Evolutionary conservation across 2,113 vertebrate genomes (phyloP).

Genomic region (Budorcas taxicolor): DNA sequence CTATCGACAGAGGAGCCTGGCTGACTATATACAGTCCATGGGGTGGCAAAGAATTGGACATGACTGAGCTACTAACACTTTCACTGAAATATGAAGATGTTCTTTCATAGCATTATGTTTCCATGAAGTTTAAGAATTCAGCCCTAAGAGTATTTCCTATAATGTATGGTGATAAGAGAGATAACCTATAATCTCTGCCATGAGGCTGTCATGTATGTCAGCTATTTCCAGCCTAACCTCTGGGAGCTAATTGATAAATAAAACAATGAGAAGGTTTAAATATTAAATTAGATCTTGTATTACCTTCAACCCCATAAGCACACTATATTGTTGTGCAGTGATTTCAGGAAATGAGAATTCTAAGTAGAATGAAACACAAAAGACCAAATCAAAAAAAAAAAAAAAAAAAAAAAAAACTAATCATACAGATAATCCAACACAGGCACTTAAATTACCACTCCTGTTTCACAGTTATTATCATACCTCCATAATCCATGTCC

Average conservation of each 20-base stretch:
- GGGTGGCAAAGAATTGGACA: not conserved
- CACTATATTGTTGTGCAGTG: slow-evolving; percentile 42
- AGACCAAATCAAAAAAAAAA: slow-evolving; percentile 24
- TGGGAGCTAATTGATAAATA: slow-evolving; percentile 64
- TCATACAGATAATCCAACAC: slow-evolving; percentile 67
- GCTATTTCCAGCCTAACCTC: slow-evolving; percentile 28
- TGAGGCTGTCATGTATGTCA: not conserved
- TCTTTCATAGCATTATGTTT: not conserved
- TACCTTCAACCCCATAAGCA: slow-evolving; percentile 50
- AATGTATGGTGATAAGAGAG: not conserved
- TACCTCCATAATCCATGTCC: slow-evolving; percentile 69
- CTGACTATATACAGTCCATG: not conserved
- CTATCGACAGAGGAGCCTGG: not conserved
- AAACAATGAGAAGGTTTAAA: slow-evolving; percentile 58
- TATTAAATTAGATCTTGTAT: slow-evolving; percentile 64
- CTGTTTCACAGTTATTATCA: slow-evolving; percentile 68
- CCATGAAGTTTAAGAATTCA: not conserved
- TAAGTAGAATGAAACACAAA: slow-evolving; percentile 63
- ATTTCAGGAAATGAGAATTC: slow-evolving; percentile 69
- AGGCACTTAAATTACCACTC: slow-evolving; percentile 67
- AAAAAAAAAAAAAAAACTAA: not conserved
- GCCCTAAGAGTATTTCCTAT: not conserved
- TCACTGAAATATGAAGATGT: not conserved
- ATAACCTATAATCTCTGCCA: not conserved
- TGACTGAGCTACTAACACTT: not conserved